Conservation (phyloP, 1,140 invertebrate species). For the Anastatus disparis region DNA sequence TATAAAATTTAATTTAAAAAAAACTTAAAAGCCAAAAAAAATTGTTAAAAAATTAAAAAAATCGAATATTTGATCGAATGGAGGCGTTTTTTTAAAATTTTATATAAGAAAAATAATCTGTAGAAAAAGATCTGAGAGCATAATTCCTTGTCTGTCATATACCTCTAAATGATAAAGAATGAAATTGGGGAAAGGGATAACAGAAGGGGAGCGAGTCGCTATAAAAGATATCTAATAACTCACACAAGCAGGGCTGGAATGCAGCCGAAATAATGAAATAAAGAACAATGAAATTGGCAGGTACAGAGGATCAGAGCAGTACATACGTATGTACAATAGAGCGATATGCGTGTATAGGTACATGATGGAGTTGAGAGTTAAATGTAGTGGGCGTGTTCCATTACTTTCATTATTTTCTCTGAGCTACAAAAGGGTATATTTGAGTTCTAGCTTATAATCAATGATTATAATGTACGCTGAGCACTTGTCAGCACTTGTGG, state of each 20-base stretch:
- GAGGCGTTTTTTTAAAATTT: too few species aligned
- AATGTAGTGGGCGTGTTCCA: slow-evolving; percentile 58
- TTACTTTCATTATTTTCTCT: slow-evolving; percentile 56
- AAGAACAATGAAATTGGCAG: slow-evolving; percentile 59
- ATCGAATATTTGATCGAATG: too few species aligned
- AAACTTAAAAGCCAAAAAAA: too few species aligned
- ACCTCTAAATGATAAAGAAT: too few species aligned
- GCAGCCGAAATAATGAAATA: slow-evolving; percentile 60
- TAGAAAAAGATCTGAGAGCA: too few species aligned
- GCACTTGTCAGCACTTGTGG: slow-evolving; percentile 12
- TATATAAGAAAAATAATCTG: too few species aligned
- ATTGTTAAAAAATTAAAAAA: too few species aligned
- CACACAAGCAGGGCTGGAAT: too few species aligned
- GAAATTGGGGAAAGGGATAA: too few species aligned
- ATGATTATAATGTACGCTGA: slow-evolving; percentile 8
- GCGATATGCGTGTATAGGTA: neutral
- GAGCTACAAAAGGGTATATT: too few species aligned
- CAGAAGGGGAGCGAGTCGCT: neutral
- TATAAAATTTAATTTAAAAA: too few species aligned
- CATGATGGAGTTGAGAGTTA: slow-evolving; percentile 45
- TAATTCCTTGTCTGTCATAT: too few species aligned
- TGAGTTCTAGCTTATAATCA: slow-evolving; percentile 29
- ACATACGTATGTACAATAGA: neutral
- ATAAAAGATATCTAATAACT: neutral
- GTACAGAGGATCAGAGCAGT: slow-evolving; percentile 45